Conservation (phyloP, 2,113 vertebrate genomes). For the Rhinogobius similis region DNA sequence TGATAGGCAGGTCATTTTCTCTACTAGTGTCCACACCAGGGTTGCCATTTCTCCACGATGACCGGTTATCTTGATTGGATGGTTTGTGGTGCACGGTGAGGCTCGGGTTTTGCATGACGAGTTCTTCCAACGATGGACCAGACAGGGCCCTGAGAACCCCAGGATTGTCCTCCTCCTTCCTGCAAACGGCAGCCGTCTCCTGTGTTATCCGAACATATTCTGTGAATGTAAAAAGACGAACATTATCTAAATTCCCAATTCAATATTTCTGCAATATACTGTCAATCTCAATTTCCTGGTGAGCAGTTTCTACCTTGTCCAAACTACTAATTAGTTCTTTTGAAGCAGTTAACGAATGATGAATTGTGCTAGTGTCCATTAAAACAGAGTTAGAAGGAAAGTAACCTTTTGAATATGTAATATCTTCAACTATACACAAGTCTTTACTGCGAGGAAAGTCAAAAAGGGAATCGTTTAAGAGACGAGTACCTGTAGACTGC, state of each 20-base stretch:
- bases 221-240: constrained; percentile 43
- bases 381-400: not conserved
- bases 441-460: constrained; percentile 2
- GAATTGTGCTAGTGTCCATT: not conserved
- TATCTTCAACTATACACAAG: not conserved
- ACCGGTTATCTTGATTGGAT: not conserved
- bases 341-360: constrained; percentile 30
- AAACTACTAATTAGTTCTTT: constrained; percentile 27
- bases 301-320: not conserved
- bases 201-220: constrained; percentile 16
- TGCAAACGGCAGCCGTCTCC: not conserved
- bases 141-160: not conserved
- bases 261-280: constrained; percentile 28
- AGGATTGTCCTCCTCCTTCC: constrained; percentile 13
- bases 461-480: not conserved
- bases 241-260: constrained; percentile 26
- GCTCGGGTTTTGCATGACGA: not conserved
- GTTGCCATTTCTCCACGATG: not conserved
- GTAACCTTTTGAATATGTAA: not conserved
- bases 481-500: constrained; percentile 28
- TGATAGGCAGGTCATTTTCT: not conserved
- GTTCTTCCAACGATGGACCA: not conserved
- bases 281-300: constrained; percentile 17
- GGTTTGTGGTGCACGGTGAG: not conserved
- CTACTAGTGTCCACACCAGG: no score